Evolutionary conservation across 2,113 vertebrate genomes (phyloP), one percentile per base, ranked within the genome.

Genomic region (Halichoerus grypus): DNA sequence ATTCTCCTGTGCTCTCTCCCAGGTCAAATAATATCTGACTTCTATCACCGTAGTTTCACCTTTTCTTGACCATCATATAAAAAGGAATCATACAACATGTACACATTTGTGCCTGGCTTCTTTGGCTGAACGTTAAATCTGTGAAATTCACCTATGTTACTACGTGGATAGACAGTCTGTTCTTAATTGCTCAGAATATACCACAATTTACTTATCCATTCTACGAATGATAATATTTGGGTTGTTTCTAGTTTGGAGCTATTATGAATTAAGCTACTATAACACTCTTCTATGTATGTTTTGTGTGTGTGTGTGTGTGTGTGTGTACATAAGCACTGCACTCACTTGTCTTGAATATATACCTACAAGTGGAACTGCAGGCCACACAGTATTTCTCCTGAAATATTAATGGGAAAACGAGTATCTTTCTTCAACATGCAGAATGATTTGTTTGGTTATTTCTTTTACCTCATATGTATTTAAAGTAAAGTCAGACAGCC

Each of bases 371-470:
- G 11, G 33, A 85, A 84, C 49, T 83, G 53, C 5, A 33, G 28
- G 26, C 33, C 31, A 33, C 57, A 85, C 3, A 74, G 63, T 21
- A 67, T 46, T 92, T 88, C 55, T 92, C 63, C 28, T 80, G 53
- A 94, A 65, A 51, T 91, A 94, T 85, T 89, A 81, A 85, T 26
- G 39, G n/a, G 14, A 89, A 80, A 95, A 88, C 42, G 71, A 91
- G 57, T 51, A 71, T 13, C 39, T n/a, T 74, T 91, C 53, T 86
- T 71, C 36, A 87, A 97, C 39, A 90, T 55, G 36, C 22, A 90
- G 92, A 92, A 86, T 74, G 39, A 76, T 61, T 76, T 83, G 36
- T 87, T 91, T 33, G 57, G 69, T n/a, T 89, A 57, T 76, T 76
- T 96, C 36, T 71, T 91, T 74, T 86, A n/a, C n/a, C 90, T 51